phyloP scores from a whole-genome alignment of 2,888 invertebrate species.

The Agonopterix heracliana region DNA sequence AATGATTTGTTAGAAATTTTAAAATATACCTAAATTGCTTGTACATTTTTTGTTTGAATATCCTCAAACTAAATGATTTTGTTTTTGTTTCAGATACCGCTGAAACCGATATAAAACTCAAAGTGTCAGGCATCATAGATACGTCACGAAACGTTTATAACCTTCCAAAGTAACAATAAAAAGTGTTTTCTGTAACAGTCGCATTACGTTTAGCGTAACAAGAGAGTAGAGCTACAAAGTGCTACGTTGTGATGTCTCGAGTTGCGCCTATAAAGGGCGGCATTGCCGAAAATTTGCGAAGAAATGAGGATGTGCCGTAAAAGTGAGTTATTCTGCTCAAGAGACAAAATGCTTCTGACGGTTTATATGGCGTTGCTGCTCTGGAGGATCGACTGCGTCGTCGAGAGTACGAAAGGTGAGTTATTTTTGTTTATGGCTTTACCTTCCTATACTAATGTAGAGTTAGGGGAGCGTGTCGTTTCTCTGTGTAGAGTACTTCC shows the following conservation, averaged over 20 bases:
- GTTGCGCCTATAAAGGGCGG: conserved; percentile 44
- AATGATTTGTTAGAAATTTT: too few species aligned
- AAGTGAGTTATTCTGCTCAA: conserved; percentile 41
- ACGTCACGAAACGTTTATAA: too few species aligned
- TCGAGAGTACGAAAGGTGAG: conserved; percentile 69
- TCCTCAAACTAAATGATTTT: too few species aligned
- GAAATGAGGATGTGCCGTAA: conserved; percentile 59
- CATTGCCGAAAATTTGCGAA: conserved; percentile 51
- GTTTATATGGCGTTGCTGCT: conserved; percentile 56
- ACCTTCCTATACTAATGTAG: too few species aligned
- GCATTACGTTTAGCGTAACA: conserved; percentile 32
- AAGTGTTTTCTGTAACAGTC: conserved; percentile 28
- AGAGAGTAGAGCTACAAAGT: conserved; percentile 37
- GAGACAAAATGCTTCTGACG: conserved; percentile 61
- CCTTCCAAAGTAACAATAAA: conserved; percentile 8
- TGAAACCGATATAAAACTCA: background rate
- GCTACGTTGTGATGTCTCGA: conserved; percentile 58
- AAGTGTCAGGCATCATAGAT: conserved; percentile 4
- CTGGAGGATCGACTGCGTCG: conserved; percentile 64
- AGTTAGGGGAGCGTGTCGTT: too few species aligned
- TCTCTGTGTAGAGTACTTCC: too few species aligned
- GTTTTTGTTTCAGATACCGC: conserved; percentile 19
- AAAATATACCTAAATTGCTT: too few species aligned
- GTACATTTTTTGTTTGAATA: too few species aligned
- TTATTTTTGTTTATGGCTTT: background rate